Evolutionary conservation across 1,140 invertebrate genomes (phyloP), one percentile per base, ranked within the genome.

Genomic region (Orussus abietinus): DNA sequence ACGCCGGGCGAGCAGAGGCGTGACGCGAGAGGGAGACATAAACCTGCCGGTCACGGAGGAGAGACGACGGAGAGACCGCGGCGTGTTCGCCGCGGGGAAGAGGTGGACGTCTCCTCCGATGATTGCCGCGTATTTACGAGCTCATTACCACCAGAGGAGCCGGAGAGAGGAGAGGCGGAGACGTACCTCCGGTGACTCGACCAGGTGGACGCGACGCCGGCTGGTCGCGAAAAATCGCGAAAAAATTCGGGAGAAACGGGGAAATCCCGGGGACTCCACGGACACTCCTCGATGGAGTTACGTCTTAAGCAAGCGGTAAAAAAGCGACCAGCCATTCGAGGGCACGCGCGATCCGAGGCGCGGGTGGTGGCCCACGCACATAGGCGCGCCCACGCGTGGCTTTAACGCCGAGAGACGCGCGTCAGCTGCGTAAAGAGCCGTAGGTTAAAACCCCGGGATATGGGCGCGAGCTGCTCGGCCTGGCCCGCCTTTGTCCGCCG

Each of bases 381-480:
- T 9, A 20, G 19, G n/a, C n/a, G n/a, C 9, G 41, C 58, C 57
- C 54, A 61, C 58, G 58, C 58, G 45, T 39, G 34, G 20, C 56
- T 51, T 48, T 51, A 53, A 55, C 53, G 51, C 55, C n/a, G n/a
- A n/a, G 47, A 31, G 46, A 13, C 45, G 54, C n/a, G n/a, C 57
- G 58, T 61, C 58, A 61, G 58, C 54, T 59, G 58, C 58, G 58
- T 61, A 60, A 59, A 57, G 57, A 59, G 56, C 49, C 50, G 37
- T 35, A 39, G 49, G 49, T 46, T 18, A 46, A 30, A 38, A n/a
- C n/a, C n/a, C n/a, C n/a, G n/a, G n/a, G n/a, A n/a, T n/a, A n/a
- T n/a, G n/a, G n/a, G n/a, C n/a, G n/a, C n/a, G n/a, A n/a, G n/a
- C n/a, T n/a, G n/a, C n/a, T n/a, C n/a, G n/a, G n/a, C n/a, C n/a